Evolutionary conservation across 2,888 invertebrate species (phyloP), one percentile per base, ranked within the genome.

Genomic region (Oxyteleia sp.): DNA sequence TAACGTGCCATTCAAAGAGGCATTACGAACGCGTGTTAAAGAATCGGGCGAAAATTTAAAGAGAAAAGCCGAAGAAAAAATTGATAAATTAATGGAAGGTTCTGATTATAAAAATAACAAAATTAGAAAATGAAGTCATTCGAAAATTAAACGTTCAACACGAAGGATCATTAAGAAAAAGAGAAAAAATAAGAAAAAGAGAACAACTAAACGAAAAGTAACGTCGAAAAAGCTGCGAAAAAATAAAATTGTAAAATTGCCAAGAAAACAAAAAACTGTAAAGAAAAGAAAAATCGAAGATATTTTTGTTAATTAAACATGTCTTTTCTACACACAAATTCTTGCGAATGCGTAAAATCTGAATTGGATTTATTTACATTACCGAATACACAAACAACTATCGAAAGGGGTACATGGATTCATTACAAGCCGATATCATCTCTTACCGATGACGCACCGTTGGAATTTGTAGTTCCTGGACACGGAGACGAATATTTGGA

Each of bases 391-490:
- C 86, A 87, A 68, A 86, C 84, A 0, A 78, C 84, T 7, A 86
- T 89, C 3, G 87, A 88, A 71, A 59, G 32, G 8, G 82, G 76
- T 0, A 59, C 82, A 1, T 88, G 80, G 82, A 59, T 88, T 0
- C 82, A 88, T 20, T 89, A 87, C 47, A 87, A 87, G 45, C 85
- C 86, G 0, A 64, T 87, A 11, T 85, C 87, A 1, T 84, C 78
- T 0, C 47, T 89, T 4, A 74, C 84, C 0, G 85, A 89, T 26
- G 84, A 86, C 53, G 55, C 84, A 5, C 86, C 82, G 0, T 83
- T 90, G 1, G 87, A 89, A 59, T 88, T 89, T 78, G 72, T 84
- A 1, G 41, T 88, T 5, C 85, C 85, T 69, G 47, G 72, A 84
- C 11, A 87, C 7, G 13, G 7, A 0, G 38, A 88, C 16, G 87